These are phyloP conservation scores for Lindbergichthys nudifrons DNA, from an alignment of 2,797 vertebrate species.

Conservation along the genomic window DNA sequence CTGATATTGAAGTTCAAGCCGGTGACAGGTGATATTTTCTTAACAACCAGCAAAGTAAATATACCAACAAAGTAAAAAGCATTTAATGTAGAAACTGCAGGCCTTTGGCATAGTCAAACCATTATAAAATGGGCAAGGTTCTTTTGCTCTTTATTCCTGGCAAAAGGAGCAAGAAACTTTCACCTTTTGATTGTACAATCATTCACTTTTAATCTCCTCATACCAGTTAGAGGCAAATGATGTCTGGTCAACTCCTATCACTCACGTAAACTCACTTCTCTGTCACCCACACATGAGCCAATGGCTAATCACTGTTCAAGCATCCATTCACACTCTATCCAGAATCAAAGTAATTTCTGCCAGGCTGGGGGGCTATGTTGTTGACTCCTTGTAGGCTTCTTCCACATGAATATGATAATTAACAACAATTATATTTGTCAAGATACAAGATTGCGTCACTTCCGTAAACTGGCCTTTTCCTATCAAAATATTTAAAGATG, in stretches of 20 bases:
- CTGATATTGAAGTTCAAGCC: too few species aligned
- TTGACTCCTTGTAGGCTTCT: slow-evolving; percentile 5
- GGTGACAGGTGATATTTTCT: too few species aligned
- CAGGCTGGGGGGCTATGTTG: slow-evolving; percentile 3
- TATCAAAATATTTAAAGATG: slow-evolving; percentile 1
- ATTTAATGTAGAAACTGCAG: neutral
- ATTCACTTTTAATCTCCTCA: neutral
- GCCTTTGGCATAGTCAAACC: neutral
- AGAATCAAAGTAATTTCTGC: slow-evolving; percentile 18
- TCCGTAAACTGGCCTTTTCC: neutral
- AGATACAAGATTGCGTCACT: neutral
- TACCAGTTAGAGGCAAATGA: neutral
- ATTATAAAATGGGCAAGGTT: neutral
- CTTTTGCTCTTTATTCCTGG: neutral
- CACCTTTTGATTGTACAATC: slow-evolving; percentile 4
- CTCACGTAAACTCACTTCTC: neutral
- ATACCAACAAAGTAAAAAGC: neutral
- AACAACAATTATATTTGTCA: neutral
- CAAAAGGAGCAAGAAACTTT: neutral
- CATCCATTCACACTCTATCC: slow-evolving; percentile 11
- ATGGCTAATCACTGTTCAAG: slow-evolving; percentile 26
- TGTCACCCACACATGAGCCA: neutral
- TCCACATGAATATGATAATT: neutral
- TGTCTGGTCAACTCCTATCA: neutral
- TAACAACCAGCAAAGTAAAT: neutral